These are phyloP conservation scores for Stenurella melanura DNA, from an alignment of 2,888 invertebrate species.

Conservation along the genomic window DNA sequence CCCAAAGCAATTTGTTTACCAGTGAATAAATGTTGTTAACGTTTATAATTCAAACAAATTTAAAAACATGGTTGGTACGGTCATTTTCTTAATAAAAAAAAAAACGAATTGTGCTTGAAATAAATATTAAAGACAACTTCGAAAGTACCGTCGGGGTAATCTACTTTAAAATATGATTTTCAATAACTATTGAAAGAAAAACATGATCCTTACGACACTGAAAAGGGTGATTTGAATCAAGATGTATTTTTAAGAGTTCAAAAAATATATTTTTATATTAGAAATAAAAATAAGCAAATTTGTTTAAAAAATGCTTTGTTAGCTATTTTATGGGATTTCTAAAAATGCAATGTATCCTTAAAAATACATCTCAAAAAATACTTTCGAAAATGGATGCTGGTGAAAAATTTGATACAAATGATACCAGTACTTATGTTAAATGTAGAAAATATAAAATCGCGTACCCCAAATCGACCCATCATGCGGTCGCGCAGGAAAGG, in stretches of 20 bases:
- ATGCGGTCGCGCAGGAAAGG: constrained; percentile 93
- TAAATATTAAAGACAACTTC: background rate
- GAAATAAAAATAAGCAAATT: too few species aligned
- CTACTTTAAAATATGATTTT: background rate
- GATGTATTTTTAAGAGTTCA: background rate
- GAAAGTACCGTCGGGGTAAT: background rate
- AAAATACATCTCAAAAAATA: background rate
- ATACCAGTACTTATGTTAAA: constrained; percentile 30
- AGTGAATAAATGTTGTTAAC: background rate
- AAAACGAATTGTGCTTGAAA: background rate
- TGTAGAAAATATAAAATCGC: constrained; percentile 65
- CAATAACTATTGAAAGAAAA: background rate
- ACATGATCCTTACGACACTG: background rate
- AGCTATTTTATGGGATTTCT: background rate
- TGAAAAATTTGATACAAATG: constrained; percentile 19
- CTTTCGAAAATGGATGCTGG: background rate
- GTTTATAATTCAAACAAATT: background rate
- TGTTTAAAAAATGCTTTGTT: too few species aligned
- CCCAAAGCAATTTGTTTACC: background rate
- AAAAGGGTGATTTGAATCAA: background rate
- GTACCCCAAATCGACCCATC: constrained; percentile 93
- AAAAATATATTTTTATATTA: background rate
- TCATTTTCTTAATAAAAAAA: background rate
- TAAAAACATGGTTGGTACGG: background rate
- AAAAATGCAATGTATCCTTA: background rate